Percentiles rank a stretch among this genome's conserved stretches.
Evolutionary conservation across 2,888 invertebrate species (phyloP).

Genomic region (Chymomyza amoena): DNA sequence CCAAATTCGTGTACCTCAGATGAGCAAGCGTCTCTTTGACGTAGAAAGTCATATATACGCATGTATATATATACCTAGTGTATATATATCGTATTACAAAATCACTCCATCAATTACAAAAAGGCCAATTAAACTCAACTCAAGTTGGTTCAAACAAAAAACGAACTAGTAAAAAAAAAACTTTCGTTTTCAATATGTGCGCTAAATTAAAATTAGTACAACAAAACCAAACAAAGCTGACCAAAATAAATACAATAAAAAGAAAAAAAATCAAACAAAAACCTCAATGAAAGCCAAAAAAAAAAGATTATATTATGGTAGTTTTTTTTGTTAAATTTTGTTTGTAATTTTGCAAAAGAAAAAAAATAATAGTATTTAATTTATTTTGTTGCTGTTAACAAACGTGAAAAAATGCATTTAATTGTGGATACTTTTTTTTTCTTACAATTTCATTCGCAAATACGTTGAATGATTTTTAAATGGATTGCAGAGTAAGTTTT

Average conservation of each 20-base stretch:
- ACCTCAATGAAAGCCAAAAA: conserved; percentile 4
- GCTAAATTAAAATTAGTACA: conserved; percentile 63
- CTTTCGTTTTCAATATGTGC: conserved; percentile 70
- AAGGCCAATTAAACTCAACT: conserved; percentile 63
- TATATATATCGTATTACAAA: conserved; percentile 38
- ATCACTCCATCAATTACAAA: conserved; percentile 47
- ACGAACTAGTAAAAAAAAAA: conserved; percentile 34
- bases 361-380: conserved; percentile 26
- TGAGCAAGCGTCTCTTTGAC: conserved; percentile 15
- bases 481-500: conserved; percentile 36
- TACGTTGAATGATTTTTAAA: conserved; percentile 57
- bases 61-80: conserved; percentile 9
- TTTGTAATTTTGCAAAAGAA: conserved; percentile 1
- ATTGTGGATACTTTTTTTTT: conserved; percentile 45
- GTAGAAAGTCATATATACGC: conserved; percentile 48
- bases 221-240: conserved; percentile 3
- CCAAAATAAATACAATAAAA: conserved; percentile 19
- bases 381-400: conserved; percentile 31
- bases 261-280: conserved; percentile 21
- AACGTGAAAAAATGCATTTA: conserved; percentile 69
- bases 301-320: not conserved
- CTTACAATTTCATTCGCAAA: conserved; percentile 31
- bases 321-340: not conserved
- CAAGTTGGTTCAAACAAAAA: conserved; percentile 27
- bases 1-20: conserved; percentile 44